phyloP scores from a whole-genome alignment of 1,140 invertebrate species.

The Anoplophora glabripennis region DNA sequence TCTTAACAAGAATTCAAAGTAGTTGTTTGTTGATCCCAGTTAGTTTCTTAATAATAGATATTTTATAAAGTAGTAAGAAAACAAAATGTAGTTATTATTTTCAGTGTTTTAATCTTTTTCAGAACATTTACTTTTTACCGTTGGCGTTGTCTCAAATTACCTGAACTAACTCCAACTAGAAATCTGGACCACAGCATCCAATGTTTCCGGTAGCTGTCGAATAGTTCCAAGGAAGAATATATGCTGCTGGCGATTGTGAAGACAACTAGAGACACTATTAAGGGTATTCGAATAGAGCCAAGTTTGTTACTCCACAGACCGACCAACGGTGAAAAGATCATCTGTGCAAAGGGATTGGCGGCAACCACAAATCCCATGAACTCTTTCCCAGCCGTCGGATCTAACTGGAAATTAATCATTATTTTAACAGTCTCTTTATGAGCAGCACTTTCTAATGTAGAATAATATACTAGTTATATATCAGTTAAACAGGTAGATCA shows the following conservation, averaged over 20 bases:
- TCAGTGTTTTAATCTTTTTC: too few species aligned
- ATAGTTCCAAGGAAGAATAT: constrained; percentile 75
- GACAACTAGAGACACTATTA: constrained; percentile 67
- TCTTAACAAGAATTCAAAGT: too few species aligned
- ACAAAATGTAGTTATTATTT: too few species aligned
- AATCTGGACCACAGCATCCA: constrained; percentile 77
- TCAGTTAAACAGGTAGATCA: too few species aligned
- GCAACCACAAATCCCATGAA: constrained; percentile 84
- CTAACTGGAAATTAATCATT: constrained; percentile 62
- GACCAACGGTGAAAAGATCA: constrained; percentile 82
- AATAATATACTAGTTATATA: too few species aligned
- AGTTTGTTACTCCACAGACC: constrained; percentile 81
- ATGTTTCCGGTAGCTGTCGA: constrained; percentile 57
- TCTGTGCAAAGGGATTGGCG: constrained; percentile 83
- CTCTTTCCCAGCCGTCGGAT: constrained; percentile 71
- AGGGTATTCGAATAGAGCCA: constrained; percentile 66
- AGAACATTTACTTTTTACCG: too few species aligned
- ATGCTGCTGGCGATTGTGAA: constrained; percentile 74
- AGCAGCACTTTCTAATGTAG: too few species aligned
- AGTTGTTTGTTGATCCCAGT: too few species aligned
- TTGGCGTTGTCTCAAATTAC: constrained; percentile 53
- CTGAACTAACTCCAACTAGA: constrained; percentile 83
- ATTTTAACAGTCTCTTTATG: too few species aligned
- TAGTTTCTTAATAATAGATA: too few species aligned
- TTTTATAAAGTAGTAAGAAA: too few species aligned